Conservation (phyloP, 1,140 invertebrate genomes). For the Delia radicum region DNA sequence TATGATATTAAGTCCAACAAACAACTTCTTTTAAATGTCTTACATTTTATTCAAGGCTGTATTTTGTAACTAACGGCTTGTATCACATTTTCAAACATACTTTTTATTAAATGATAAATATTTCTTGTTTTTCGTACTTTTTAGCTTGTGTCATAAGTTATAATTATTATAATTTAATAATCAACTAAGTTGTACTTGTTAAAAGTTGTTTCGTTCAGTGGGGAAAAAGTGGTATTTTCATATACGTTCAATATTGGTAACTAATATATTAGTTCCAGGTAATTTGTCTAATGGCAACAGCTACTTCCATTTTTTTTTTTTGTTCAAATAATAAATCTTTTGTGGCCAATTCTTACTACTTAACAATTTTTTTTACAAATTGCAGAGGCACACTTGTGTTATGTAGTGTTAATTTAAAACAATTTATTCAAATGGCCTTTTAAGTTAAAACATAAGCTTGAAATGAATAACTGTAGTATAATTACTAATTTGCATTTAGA, state of each 20-base stretch:
- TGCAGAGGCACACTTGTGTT: background rate
- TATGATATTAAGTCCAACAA: too few species aligned
- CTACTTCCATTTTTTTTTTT: background rate
- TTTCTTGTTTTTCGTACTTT: background rate
- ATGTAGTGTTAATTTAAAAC: background rate
- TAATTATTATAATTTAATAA: background rate
- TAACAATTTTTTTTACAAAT: background rate
- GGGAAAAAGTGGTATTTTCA: background rate
- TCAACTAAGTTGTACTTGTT: background rate
- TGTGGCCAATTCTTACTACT: too few species aligned
- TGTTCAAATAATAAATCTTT: background rate
- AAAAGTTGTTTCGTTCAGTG: background rate
- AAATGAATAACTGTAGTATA: too few species aligned
- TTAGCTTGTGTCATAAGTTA: background rate
- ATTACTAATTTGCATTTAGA: background rate
- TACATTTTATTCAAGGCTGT: background rate
- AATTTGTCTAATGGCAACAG: background rate
- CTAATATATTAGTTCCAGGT: conserved; percentile 1
- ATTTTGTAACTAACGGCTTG: background rate
- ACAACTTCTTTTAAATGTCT: background rate
- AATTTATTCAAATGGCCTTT: conserved; percentile 4
- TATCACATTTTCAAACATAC: background rate
- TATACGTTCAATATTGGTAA: background rate
- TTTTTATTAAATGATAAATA: background rate
- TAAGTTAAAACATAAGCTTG: background rate